These are phyloP conservation scores for Ibidorhyncha struthersii DNA, from an alignment of 2,113 vertebrate genomes.

Conservation along the genomic window DNA sequence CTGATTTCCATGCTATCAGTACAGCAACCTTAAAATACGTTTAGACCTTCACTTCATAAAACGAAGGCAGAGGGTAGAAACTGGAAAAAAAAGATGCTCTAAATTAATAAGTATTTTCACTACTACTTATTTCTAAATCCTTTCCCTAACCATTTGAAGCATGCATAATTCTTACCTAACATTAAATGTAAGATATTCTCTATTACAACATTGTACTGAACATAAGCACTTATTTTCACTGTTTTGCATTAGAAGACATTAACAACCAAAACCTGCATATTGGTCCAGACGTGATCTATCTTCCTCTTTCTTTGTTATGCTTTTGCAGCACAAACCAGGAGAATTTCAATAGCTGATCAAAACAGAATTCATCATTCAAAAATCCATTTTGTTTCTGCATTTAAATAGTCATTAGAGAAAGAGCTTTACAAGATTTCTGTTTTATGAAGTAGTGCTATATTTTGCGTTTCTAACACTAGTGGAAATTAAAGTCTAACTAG, in stretches of 20 bases:
- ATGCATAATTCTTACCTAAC: background rate
- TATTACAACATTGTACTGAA: background rate
- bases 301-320: background rate
- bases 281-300: background rate
- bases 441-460: background rate
- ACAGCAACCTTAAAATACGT: background rate
- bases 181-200: background rate
- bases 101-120: background rate
- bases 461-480: background rate
- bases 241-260: background rate
- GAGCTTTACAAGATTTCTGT: background rate
- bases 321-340: background rate
- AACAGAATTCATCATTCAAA: background rate
- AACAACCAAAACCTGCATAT: background rate
- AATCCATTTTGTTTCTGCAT: background rate
- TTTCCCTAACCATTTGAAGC: background rate
- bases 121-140: background rate
- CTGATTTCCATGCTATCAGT: background rate
- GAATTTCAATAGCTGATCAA: background rate
- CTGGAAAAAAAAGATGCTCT: rapidly evolving
- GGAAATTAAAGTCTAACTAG: background rate
- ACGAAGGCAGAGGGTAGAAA: background rate
- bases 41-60: background rate
- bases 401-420: background rate
- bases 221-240: background rate